Conservation (phyloP, 2,797 vertebrate genomes). For the Zalophus californianus region DNA sequence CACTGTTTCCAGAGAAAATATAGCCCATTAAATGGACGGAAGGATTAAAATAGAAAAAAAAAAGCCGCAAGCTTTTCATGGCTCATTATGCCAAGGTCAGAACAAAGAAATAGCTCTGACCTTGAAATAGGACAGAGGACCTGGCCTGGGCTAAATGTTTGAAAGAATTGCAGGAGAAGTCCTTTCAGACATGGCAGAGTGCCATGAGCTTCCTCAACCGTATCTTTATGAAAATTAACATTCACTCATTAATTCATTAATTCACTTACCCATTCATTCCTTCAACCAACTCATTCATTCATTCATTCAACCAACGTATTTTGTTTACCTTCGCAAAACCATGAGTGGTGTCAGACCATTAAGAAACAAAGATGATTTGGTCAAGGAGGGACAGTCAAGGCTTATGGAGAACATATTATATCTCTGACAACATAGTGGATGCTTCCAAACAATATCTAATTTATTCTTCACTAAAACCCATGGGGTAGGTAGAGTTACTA, state of each 20-base stretch:
- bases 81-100: conserved; percentile 69
- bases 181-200: not conserved
- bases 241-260: not conserved
- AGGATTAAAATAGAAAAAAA: conserved; percentile 66
- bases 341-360: not conserved
- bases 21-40: conserved; percentile 68
- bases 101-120: conserved; percentile 59
- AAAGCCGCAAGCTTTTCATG: conserved; percentile 44
- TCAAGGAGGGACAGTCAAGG: not conserved
- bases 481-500: not conserved
- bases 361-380: conserved; percentile 7
- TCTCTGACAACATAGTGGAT: not conserved
- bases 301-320: conserved; percentile 22
- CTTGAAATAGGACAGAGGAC: conserved; percentile 53
- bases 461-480: conserved; percentile 45
- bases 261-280: not conserved
- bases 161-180: conserved; percentile 38
- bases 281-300: not conserved
- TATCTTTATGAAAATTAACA: conserved; percentile 35
- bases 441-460: not conserved
- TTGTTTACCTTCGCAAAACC: not conserved
- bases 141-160: not conserved
- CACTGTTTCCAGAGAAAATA: conserved; percentile 72
- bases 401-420: not conserved
- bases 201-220: not conserved